These are phyloP conservation scores for Avahi laniger DNA, from an alignment of 2,797 vertebrate species.

Conservation along the genomic window DNA sequence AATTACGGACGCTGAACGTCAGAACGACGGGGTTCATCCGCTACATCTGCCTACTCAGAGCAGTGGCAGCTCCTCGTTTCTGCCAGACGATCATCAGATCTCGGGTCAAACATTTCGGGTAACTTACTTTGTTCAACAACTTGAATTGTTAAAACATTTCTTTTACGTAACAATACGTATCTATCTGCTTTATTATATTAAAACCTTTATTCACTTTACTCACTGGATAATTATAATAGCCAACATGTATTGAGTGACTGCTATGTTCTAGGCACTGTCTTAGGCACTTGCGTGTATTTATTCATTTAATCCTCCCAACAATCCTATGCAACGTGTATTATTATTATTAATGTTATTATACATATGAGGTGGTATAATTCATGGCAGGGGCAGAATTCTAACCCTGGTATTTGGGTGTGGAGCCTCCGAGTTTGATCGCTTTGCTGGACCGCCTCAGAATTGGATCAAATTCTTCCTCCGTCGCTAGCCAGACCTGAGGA, in stretches of 20 bases:
- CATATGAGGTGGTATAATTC: neutral
- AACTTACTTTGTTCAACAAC: neutral
- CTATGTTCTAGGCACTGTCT: neutral
- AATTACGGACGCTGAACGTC: neutral
- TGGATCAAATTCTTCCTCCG: neutral
- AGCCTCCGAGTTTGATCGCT: neutral
- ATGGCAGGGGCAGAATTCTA: neutral
- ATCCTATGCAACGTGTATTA: neutral
- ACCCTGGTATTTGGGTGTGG: neutral
- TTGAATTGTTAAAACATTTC: neutral
- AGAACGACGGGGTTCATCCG: neutral
- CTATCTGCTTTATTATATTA: neutral
- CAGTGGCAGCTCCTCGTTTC: neutral
- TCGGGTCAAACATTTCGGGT: neutral
- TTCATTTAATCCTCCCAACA: neutral
- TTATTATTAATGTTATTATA: neutral
- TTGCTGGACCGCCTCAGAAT: neutral
- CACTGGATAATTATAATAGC: neutral
- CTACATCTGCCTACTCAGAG: neutral
- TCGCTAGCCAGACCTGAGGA: neutral
- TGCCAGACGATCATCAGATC: neutral
- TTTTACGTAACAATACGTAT: neutral
- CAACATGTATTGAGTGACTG: neutral
- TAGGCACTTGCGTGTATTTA: neutral
- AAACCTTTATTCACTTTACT: neutral